Conservation (phyloP, 30 jellyfish, hydroid and myxozoan species). For the Chironex yamaguchii region DNA sequence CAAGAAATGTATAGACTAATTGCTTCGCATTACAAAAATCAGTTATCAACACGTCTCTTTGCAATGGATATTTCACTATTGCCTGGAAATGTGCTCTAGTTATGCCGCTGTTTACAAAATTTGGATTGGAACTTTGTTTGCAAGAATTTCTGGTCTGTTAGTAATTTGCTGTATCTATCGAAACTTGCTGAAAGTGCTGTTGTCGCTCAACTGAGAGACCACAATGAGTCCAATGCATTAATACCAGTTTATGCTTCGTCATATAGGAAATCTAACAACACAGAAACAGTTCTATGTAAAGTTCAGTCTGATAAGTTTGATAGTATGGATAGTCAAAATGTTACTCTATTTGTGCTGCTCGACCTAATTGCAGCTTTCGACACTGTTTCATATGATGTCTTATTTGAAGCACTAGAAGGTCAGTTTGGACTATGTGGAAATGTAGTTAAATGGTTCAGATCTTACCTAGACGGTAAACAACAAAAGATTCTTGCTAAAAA, state of each 20-base stretch:
- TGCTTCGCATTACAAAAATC: slow-evolving; percentile 34
- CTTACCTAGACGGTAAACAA: background rate
- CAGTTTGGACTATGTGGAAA: slow-evolving; percentile 24
- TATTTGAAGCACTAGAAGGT: background rate
- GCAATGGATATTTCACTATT: slow-evolving; percentile 28
- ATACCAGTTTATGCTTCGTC: slow-evolving; percentile 35
- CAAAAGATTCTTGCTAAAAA: background rate
- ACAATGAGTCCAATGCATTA: slow-evolving; percentile 30
- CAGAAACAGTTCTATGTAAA: slow-evolving; percentile 61
- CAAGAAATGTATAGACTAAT: slow-evolving; percentile 30
- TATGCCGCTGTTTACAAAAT: slow-evolving; percentile 23
- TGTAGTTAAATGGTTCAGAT: background rate
- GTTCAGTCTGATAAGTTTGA: slow-evolving; percentile 22
- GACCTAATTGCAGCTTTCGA: slow-evolving; percentile 57
- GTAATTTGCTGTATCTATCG: slow-evolving; percentile 30
- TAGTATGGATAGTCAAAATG: slow-evolving; percentile 45
- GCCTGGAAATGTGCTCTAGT: slow-evolving; percentile 66
- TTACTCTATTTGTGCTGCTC: slow-evolving; percentile 26
- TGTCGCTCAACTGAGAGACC: slow-evolving; percentile 8
- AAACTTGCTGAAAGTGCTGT: slow-evolving; percentile 54
- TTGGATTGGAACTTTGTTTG: slow-evolving; percentile 41
- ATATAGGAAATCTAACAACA: slow-evolving; percentile 26
- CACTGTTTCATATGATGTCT: slow-evolving; percentile 15
- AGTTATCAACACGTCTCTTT: slow-evolving; percentile 1
- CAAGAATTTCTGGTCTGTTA: slow-evolving; percentile 55